Evolutionary conservation across 1,140 invertebrate genomes (phyloP).

Genomic region (Euborellia annulipes): DNA sequence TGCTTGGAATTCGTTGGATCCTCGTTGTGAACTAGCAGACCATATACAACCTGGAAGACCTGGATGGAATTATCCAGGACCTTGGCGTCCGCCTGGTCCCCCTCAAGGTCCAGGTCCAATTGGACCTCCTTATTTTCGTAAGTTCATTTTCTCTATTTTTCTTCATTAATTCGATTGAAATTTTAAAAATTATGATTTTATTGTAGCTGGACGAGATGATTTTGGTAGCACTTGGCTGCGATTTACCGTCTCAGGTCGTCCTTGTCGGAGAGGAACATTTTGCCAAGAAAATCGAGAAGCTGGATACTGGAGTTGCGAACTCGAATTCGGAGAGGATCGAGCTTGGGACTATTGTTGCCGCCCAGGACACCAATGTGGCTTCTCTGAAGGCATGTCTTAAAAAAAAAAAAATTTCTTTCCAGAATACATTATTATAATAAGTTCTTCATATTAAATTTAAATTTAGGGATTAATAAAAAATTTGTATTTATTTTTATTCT

Average conservation of each 20-base stretch:
- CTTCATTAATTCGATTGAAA: background rate
- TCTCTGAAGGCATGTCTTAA: slow-evolving; percentile 41
- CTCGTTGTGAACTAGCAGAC: slow-evolving; percentile 21
- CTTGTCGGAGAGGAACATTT: slow-evolving; percentile 48
- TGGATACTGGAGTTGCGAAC: slow-evolving; percentile 62
- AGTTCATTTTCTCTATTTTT: background rate
- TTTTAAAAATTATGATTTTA: background rate
- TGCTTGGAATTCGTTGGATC: slow-evolving; percentile 39
- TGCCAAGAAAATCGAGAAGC: slow-evolving; percentile 52
- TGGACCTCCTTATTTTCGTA: background rate
- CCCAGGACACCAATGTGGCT: slow-evolving; percentile 60
- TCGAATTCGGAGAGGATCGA: slow-evolving; percentile 47
- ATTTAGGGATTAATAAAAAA: too few species aligned
- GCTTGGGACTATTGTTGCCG: slow-evolving; percentile 18
- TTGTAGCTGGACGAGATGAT: slow-evolving; percentile 1
- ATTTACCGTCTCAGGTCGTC: slow-evolving; percentile 60
- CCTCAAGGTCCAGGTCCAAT: too few species aligned
- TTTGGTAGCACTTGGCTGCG: slow-evolving; percentile 38
- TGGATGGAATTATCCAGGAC: background rate
- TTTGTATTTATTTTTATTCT: too few species aligned
- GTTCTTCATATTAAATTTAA: background rate
- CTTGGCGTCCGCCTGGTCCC: too few species aligned
- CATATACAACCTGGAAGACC: slow-evolving; percentile 1
- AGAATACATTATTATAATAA: background rate
- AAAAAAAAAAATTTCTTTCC: background rate